phyloP scores from a whole-genome alignment of 2,113 vertebrate genomes.

The Proterorhinus semilunaris region DNA sequence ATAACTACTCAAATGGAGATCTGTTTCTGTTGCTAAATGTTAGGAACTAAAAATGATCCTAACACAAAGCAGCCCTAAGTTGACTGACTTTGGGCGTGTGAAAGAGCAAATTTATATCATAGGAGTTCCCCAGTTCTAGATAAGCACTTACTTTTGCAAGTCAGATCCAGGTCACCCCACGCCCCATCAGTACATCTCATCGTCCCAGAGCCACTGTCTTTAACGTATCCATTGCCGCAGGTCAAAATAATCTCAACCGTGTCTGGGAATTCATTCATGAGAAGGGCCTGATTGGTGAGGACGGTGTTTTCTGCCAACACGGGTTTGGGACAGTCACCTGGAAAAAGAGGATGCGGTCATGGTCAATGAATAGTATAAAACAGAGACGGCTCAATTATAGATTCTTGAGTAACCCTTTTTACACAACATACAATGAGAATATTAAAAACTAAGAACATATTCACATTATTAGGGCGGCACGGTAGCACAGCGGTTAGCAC shows the following conservation, averaged over 20 bases:
- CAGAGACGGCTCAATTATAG: too few relatives aligned
- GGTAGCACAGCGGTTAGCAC: too few relatives aligned
- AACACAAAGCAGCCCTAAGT: too few relatives aligned
- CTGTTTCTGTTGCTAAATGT: too few relatives aligned
- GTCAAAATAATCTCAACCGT: not conserved
- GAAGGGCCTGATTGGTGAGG: slow-evolving; percentile 20
- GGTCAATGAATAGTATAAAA: not conserved
- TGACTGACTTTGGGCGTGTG: too few relatives aligned
- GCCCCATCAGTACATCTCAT: slow-evolving; percentile 21
- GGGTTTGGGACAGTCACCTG: slow-evolving; percentile 59
- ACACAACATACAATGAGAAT: too few relatives aligned
- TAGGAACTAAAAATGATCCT: too few relatives aligned
- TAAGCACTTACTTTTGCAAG: slow-evolving; percentile 60
- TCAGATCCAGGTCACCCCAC: slow-evolving; percentile 54
- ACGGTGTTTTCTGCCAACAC: fast-evolving
- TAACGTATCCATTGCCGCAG: slow-evolving; percentile 43
- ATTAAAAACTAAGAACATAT: too few relatives aligned
- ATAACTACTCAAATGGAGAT: too few relatives aligned
- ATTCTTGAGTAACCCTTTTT: too few relatives aligned
- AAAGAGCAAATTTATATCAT: not conserved
- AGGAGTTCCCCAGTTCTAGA: not conserved
- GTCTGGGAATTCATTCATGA: slow-evolving; percentile 46
- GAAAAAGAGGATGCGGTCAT: slow-evolving; percentile 1
- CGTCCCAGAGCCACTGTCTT: slow-evolving; percentile 17
- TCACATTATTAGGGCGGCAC: too few relatives aligned